A percentile compares a stretch with the other conserved stretches of the same genome.
Conservation (phyloP, 2,797 vertebrate species). For the Sparidentex hasta region DNA sequence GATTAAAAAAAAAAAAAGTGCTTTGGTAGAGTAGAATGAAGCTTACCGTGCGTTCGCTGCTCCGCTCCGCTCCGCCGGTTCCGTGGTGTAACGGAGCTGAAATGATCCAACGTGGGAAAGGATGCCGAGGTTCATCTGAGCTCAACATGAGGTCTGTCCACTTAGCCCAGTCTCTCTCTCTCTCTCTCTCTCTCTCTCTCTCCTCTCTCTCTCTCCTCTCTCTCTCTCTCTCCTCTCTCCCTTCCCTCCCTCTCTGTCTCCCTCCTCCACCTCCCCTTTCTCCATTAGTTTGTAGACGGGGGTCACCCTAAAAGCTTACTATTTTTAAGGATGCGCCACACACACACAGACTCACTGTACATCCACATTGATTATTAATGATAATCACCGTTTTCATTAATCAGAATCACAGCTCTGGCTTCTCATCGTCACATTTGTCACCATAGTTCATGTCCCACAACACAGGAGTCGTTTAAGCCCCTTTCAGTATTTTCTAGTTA, state of each 20-base stretch:
- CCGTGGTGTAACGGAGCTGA: conserved; percentile 55
- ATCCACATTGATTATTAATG: not conserved
- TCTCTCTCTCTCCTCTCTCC: conserved; percentile 4
- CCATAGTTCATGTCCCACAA: not conserved
- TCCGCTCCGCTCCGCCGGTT: conserved; percentile 33
- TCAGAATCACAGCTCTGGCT: not conserved
- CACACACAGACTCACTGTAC: not conserved
- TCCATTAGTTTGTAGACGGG: conserved; percentile 48
- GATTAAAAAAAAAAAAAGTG: conserved; percentile 33
- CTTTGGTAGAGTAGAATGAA: not conserved
- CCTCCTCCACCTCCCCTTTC: not conserved
- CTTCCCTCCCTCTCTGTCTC: conserved; percentile 30
- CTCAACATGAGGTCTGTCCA: conserved; percentile 73
- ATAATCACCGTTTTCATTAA: not conserved
- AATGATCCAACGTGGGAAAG: conserved; percentile 63
- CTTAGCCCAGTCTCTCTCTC: conserved; percentile 57
- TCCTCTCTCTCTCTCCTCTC: conserved; percentile 28
- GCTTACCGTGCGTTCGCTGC: conserved; percentile 62
- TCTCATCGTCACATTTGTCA: not conserved
- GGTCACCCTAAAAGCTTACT: conserved; percentile 54
- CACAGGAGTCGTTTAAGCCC: conserved; percentile 10
- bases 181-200: conserved; percentile 7
- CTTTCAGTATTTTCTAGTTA: conserved; percentile 1
- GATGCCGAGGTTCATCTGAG: conserved; percentile 73
- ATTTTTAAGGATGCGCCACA: conserved; percentile 25